phyloP scores from a whole-genome alignment of 2,797 vertebrate species.

The Merluccius polli region DNA sequence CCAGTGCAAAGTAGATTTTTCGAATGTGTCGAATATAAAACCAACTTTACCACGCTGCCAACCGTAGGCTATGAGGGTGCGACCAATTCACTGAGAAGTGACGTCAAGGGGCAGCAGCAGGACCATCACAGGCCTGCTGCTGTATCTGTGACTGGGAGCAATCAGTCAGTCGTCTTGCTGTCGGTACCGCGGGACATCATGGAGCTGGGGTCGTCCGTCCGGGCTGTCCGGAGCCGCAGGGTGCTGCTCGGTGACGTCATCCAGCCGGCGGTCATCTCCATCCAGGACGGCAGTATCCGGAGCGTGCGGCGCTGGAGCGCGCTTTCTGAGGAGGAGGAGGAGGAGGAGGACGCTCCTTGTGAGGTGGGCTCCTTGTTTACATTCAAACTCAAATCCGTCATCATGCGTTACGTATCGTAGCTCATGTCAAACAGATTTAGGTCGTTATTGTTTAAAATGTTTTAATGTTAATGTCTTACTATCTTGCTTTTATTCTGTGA shows the following conservation, averaged over 20 bases:
- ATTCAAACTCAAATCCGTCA: too few species aligned
- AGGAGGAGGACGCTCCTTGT: slow-evolving; percentile 20
- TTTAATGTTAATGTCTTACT: too few species aligned
- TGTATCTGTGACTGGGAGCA: neutral
- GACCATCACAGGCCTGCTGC: too few species aligned
- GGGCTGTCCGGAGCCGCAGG: slow-evolving; percentile 69
- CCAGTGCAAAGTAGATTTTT: too few species aligned
- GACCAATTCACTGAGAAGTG: too few species aligned
- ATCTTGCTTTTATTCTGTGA: too few species aligned
- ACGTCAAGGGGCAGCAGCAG: too few species aligned
- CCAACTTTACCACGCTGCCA: too few species aligned
- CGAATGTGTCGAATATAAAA: too few species aligned
- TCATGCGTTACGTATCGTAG: too few species aligned
- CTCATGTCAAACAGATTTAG: too few species aligned
- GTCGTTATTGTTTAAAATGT: neutral
- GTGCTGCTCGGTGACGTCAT: slow-evolving; percentile 67
- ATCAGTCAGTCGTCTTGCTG: neutral
- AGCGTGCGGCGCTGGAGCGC: slow-evolving; percentile 55
- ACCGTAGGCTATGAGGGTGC: too few species aligned
- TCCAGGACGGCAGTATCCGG: slow-evolving; percentile 72
- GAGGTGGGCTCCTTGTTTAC: slow-evolving; percentile 64
- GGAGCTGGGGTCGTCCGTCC: slow-evolving; percentile 66
- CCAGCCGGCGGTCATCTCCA: slow-evolving; percentile 68
- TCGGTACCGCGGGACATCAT: slow-evolving; percentile 35
- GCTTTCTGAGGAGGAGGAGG: slow-evolving; percentile 13